Conservation (phyloP, 2,113 vertebrate genomes). For the Henicopernis longicauda region DNA sequence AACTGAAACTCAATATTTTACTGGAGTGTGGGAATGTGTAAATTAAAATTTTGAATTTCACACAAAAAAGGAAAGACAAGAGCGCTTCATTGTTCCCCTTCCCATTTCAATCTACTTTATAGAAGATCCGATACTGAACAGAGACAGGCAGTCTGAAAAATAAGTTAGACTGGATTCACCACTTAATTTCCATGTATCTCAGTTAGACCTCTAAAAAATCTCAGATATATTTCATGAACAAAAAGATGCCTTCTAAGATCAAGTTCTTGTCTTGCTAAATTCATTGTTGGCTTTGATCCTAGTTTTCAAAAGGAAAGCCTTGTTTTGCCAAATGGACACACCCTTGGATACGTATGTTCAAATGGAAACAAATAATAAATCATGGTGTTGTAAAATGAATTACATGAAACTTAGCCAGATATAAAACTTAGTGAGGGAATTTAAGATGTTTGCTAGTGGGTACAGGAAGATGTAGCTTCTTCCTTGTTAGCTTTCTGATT, state of each 20-base stretch:
- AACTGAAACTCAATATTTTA: background rate
- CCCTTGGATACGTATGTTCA: background rate
- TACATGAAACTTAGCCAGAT: background rate
- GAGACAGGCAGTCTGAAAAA: background rate
- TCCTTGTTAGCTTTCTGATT: background rate
- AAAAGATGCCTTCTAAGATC: background rate
- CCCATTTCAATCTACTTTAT: background rate
- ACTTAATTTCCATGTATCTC: background rate
- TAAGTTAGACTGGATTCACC: background rate
- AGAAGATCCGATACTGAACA: background rate
- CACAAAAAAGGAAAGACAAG: accelerated
- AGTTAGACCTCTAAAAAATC: background rate
- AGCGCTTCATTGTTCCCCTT: background rate
- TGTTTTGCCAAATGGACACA: background rate
- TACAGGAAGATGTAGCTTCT: background rate
- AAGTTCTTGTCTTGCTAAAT: background rate
- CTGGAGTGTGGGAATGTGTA: background rate
- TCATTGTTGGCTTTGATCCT: background rate
- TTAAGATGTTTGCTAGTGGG: background rate
- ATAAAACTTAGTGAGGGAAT: background rate
- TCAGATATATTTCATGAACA: background rate
- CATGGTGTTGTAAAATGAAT: background rate
- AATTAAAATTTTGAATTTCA: background rate
- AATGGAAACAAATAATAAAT: background rate
- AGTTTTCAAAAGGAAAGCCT: background rate